A percentile compares a stretch with the other conserved stretches of the same genome.
Evolutionary conservation across 1,140 invertebrate species (phyloP).

Genomic region (Drosophila obscura): DNA sequence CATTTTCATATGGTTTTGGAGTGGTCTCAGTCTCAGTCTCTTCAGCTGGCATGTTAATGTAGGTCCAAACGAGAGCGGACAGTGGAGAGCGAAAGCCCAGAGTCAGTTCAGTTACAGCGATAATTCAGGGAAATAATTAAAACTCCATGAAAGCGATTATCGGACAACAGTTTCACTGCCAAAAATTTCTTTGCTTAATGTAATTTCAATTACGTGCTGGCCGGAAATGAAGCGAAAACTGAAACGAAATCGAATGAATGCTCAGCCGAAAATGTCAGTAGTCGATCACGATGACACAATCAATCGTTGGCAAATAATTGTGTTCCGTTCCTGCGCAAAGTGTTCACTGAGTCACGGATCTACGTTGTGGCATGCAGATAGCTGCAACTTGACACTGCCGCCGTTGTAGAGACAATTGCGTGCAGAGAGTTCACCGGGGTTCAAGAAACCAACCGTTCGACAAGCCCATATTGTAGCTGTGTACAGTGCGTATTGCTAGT

Average conservation of each 20-base stretch:
- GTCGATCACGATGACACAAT: conserved; percentile 57
- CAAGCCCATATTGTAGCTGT: too few species aligned
- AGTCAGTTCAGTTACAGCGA: conserved; percentile 1
- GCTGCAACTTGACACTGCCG: conserved; percentile 32
- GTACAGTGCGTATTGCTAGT: conserved; percentile 3
- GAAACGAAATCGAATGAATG: conserved; percentile 48
- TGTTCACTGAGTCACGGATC: conserved; percentile 32
- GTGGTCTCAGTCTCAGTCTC: conserved; percentile 31
- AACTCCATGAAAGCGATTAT: conserved; percentile 48
- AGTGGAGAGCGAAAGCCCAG: conserved; percentile 30
- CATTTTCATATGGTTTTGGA: conserved; percentile 46
- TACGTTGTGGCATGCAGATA: conserved; percentile 57
- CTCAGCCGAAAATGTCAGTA: conserved; percentile 30
- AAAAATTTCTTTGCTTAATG: conserved; percentile 56
- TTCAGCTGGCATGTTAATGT: conserved; percentile 71
- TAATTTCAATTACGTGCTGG: conserved; percentile 72
- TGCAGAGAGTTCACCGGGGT: conserved; percentile 41
- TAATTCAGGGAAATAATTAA: conserved; percentile 50
- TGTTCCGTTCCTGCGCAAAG: conserved; percentile 21
- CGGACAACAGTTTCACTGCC: conserved; percentile 66
- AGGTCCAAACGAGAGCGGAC: conserved; percentile 46
- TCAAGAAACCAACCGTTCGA: conserved; percentile 32
- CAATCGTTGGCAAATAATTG: conserved; percentile 29
- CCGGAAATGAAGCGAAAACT: conserved; percentile 39
- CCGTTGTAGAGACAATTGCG: conserved; percentile 40